Evolutionary conservation across 2,888 invertebrate genomes (phyloP), one percentile per base, ranked within the genome.

Genomic region (Lissonota sp.): DNA sequence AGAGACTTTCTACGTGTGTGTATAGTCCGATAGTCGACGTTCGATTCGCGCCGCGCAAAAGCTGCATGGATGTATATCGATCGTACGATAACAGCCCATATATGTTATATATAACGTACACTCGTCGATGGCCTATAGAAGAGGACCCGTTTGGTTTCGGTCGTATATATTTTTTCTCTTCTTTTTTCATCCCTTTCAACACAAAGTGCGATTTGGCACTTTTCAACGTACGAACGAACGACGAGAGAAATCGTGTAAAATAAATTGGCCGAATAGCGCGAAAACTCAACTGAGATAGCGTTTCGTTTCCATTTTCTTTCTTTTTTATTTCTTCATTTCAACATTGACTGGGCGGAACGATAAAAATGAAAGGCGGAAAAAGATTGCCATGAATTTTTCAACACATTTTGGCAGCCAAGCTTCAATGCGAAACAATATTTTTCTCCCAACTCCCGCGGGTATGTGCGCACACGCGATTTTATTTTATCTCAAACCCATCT

Each of bases 141-240:
- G 26, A 55, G 46, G 46, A 57, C 40, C 42, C 57, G 37, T 49
- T 10, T 6, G 42, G 44, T 53, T 12, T 53, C 53, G 14, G 14
- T 53, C 14, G 6, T 60, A 16, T 57, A 10, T 60, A 14, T 77
- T 57, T 58, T 14, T 73, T 67, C 69, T 62, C 63, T 78, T 66
- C 53, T 67, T 73, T 62, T 69, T 78, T 66, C 53, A 5, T 46
- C 40, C 46, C 57, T 42, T 42, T 62, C 51, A 42, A 39, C 64
- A 14, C 58, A 71, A 70, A 81, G 64, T 73, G 73, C 73, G 44
- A 81, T 81, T 73, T 64, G 73, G 80, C 80, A 73, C 70, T 70
- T 73, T 80, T 64, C 57, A 73, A n/a, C 76, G 57, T 58, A 40
- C 73, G 58, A 70, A 60, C 63, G 42, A 73, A 69, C 58, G 40